Base-by-base conservation (phyloP, 2,797 vertebrate genomes). In the Nannoperca obscura region DNA sequence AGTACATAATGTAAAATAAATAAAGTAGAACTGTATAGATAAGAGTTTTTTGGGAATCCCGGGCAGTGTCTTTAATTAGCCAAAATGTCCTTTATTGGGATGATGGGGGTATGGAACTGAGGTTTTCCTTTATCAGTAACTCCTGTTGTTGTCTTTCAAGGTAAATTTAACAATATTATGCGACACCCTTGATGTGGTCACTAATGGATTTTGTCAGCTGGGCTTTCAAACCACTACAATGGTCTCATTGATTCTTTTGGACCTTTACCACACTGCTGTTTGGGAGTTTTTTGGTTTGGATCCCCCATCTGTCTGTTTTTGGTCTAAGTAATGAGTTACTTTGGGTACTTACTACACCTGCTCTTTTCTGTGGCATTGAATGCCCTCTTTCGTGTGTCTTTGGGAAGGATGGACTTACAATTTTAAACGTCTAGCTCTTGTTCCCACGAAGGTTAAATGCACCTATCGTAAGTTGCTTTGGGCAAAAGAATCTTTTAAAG, bases 141-240 rank as follows among this genome's bases (percentile, higher is more conserved):
- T 38, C 7, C n/a, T 19, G 19, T 66, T 61, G 2, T 57, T 63
- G n/a, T 22, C 6, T 22, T 54, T 46, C 7, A 24, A 20, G 30
- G n/a, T 66, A 1, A 17, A 58, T 49, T 50, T 27, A 49, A 19
- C 4, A 54, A 27, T 30, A 5, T 12, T 15, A 14, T 50, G 12
- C 3, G 52, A 6, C 19, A 24, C 49, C 20, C 32, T 19, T 24
- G 11, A 24, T 27, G 53, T 44, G 59, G 24, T 42, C 32, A 27
- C 15, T 55, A 7, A 81, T 61, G 34, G 42, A 17, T 32, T 66
- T 40, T 32, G 49, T 44, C 46, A 58, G 36, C 58, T 52, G 59
- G 50, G 52, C 42, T 32, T 74, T 57, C 5, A 44, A 34, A 30
- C 44, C 7, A 36, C 22, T 20, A 15, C 12, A 63, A 13, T 42